A percentile compares a stretch with the other conserved stretches of the same genome.
Evolutionary conservation across 2,797 vertebrate genomes (phyloP).

Genomic region (Petrocephalus schoutedeni): DNA sequence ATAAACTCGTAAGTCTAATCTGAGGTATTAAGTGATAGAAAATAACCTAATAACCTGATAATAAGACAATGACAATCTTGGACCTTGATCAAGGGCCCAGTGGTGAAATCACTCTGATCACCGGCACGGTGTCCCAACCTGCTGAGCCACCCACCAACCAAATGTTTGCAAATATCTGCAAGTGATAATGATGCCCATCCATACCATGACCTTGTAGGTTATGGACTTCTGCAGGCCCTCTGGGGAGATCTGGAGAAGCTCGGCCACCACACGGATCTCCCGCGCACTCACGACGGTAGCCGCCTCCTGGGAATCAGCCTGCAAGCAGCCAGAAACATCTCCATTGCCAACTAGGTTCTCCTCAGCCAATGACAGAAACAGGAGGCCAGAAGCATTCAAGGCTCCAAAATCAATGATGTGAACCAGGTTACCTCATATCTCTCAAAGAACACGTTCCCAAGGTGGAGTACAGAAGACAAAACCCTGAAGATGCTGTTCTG

Average conservation of each 20-base stretch:
- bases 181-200: slow-evolving; percentile 31
- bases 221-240: slow-evolving; percentile 90
- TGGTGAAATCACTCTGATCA: background rate
- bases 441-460: slow-evolving; percentile 96
- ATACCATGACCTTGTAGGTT: slow-evolving; percentile 92
- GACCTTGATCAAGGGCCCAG: background rate
- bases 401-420: background rate
- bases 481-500: slow-evolving; percentile 89
- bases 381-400: background rate
- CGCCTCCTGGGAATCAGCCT: slow-evolving; percentile 87
- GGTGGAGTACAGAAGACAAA: slow-evolving; percentile 87
- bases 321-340: slow-evolving; percentile 25
- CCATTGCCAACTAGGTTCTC: background rate
- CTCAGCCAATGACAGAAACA: background rate
- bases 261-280: slow-evolving; percentile 90
- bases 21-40: background rate
- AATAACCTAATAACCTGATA: background rate
- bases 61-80: background rate
- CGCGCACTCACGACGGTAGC: slow-evolving; percentile 86
- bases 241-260: slow-evolving; percentile 88
- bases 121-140: background rate
- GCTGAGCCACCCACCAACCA: background rate
- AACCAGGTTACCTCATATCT: slow-evolving; percentile 75
- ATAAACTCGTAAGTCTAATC: background rate
- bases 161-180: background rate